Evolutionary conservation across 2,888 invertebrate species (phyloP), one percentile per base, ranked within the genome.

Genomic region (Epirrhoe tristata): DNA sequence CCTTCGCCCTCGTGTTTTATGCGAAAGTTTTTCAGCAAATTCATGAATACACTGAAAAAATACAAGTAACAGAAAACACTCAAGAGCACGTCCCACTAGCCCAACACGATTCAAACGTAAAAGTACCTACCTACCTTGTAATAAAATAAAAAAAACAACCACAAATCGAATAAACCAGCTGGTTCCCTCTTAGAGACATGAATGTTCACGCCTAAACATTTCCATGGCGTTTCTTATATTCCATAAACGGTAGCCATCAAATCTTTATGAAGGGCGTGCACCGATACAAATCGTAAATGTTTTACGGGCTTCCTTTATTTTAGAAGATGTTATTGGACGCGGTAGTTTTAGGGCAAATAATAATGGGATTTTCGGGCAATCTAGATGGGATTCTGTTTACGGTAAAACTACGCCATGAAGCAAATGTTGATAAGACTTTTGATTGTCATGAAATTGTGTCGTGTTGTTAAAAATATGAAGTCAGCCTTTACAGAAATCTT

Each of bases 281-380:
- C 74, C 81, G 73, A 85, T 84, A 86, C 81, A 81, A 80, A 80
- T 81, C 86, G 81, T 88, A 84, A 86, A 78, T 76, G 77, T 79
- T 88, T 87, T 83, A 86, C 80, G 77, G 77, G 81, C 74, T 75
- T 77, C 77, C 54, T 70, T 64, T 48, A 61, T 67, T 64, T 64
- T 64, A 64, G 53, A 58, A 66, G 61, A 69, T 63, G 56, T 66
- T 69, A 63, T 64, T 66, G 63, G 58, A 64, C 34, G 58, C 46
- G 58, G 60, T 72, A 66, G 72, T 71, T 74, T 70, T 69, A 71
- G 56, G 70, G 56, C 71, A 66, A 74, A 67, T 36, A 61, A 63
- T 70, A 64, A 61, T 58, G 48, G 16, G 39, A 51, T 60, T 14
- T 52, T 52, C 31, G 12, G 52, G 17, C 17, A 24, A 46, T 66